Evolutionary conservation across 2,113 vertebrate genomes (phyloP), one percentile per base, ranked within the genome.

Genomic region (Zingel zingel): DNA sequence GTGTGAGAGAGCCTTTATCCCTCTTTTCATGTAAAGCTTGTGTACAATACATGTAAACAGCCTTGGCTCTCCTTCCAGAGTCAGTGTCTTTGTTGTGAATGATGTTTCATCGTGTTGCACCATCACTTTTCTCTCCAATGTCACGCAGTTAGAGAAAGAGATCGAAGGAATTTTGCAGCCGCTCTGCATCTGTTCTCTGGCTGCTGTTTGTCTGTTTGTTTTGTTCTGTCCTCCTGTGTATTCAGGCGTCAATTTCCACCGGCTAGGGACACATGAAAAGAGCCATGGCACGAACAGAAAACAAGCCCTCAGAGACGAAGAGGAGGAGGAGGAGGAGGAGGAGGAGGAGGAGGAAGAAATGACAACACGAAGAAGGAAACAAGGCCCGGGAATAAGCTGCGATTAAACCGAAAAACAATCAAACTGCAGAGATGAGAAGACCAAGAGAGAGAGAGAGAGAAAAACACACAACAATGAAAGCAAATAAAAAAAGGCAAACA

Each of bases 351-450:
- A 33, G 83, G 84, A 84, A 65, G 87, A 89, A 83, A 77, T 83
- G 76, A 89, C 84, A 86, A 78, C 83, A 82, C 27, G 33, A 64
- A 66, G 79, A 74, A 69, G 79, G 74, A 73, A 84, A 81, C 50
- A 61, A 79, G 77, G 79, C 56, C 47, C 69, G 19, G 84, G 65
- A 84, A 85, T 88, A 88, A 89, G 86, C 88, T 72, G 84, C 53
- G 87, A 92, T 92, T 89, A 91, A 91, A 90, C 78, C 47, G 16
- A 43, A 83, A 87, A 79, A 91, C 91, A 92, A 89, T 86, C 82
- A 89, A 83, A 83, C 80, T 36, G 68, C 72, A 33, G 75, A 80
- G 84, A 89, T 82, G 71, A 87, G 83, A 77, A 51, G 81, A 65
- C 61, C 50, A 39, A 67, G 58, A 61, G 58, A 59, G 14, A 23